A percentile compares a stretch with the other conserved stretches of the same genome.
These are phyloP conservation scores for Hypercompe scribonia DNA, from an alignment of 2,888 invertebrate genomes.

Conservation along the genomic window DNA sequence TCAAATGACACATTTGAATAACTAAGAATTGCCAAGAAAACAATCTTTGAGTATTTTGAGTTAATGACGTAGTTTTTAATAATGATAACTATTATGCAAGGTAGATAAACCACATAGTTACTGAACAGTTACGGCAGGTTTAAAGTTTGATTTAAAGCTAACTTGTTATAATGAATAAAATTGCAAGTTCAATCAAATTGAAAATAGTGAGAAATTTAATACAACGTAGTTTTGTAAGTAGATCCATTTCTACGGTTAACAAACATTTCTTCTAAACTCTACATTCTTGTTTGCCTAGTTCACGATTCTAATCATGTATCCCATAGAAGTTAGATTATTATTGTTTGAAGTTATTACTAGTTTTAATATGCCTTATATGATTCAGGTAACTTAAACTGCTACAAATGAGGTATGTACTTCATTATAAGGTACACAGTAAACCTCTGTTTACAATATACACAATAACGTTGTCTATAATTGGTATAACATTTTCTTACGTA, in stretches of 20 bases:
- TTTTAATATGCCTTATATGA: background rate
- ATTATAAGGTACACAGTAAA: too few relatives aligned
- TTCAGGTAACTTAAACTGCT: background rate
- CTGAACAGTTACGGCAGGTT: background rate
- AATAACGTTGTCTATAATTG: too few relatives aligned
- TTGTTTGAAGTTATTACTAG: background rate
- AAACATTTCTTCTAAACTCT: background rate
- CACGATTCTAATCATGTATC: background rate
- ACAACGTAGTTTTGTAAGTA: slow-evolving; percentile 50
- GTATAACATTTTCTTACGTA: background rate
- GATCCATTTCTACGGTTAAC: background rate
- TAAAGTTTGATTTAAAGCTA: background rate
- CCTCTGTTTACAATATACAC: too few relatives aligned
- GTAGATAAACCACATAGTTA: background rate
- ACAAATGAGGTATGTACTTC: too few relatives aligned
- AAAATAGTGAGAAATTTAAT: slow-evolving; percentile 26
- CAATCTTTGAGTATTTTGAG: background rate
- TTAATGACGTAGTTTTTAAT: slow-evolving; percentile 2
- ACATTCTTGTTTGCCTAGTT: background rate
- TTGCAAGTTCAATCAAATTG: slow-evolving; percentile 30
- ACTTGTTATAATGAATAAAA: slow-evolving; percentile 26
- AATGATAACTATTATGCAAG: background rate
- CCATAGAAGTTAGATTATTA: background rate
- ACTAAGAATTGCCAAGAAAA: background rate
- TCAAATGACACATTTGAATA: background rate